phyloP scores from a whole-genome alignment of 2,888 invertebrate genomes.

The Erannis defoliaria region DNA sequence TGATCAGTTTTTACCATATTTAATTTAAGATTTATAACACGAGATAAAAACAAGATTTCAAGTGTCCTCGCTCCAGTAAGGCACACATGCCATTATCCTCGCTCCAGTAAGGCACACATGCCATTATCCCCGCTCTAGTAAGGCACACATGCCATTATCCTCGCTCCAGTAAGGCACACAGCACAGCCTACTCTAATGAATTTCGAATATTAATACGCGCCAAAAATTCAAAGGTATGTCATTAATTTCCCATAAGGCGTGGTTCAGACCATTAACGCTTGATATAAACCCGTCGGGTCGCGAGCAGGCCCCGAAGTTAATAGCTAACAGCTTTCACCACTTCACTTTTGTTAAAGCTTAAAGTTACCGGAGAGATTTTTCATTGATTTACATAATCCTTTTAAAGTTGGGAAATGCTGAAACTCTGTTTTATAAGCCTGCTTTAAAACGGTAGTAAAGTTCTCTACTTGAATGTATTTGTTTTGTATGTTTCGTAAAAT shows the following conservation, averaged over 20 bases:
- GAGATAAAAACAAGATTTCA: too few species aligned
- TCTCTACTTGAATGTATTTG: background rate
- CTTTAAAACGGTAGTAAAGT: too few species aligned
- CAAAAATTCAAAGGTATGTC: slow-evolving; percentile 3
- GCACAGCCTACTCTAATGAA: background rate
- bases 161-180: too few species aligned
- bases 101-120: too few species aligned
- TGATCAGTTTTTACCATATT: too few species aligned
- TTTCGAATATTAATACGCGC: background rate
- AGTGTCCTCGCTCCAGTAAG: too few species aligned
- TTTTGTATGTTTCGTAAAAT: background rate
- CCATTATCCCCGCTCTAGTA: too few species aligned
- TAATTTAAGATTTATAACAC: too few species aligned
- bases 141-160: too few species aligned
- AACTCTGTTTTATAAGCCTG: slow-evolving; percentile 2
- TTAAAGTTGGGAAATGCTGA: slow-evolving; percentile 1
- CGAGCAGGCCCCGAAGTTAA: slow-evolving; percentile 26
- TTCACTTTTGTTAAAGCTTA: slow-evolving; percentile 16
- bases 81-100: too few species aligned
- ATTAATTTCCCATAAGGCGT: slow-evolving; percentile 29
- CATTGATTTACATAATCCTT: slow-evolving; percentile 22
- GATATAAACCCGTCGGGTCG: slow-evolving; percentile 25
- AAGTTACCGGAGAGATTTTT: slow-evolving; percentile 15
- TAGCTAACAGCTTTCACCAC: slow-evolving; percentile 23
- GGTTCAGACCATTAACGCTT: slow-evolving; percentile 23